A percentile compares a stretch with the other conserved stretches of the same genome.
These are phyloP conservation scores for Sorex fumeus DNA, from an alignment of 2,113 vertebrate species.

Conservation along the genomic window DNA sequence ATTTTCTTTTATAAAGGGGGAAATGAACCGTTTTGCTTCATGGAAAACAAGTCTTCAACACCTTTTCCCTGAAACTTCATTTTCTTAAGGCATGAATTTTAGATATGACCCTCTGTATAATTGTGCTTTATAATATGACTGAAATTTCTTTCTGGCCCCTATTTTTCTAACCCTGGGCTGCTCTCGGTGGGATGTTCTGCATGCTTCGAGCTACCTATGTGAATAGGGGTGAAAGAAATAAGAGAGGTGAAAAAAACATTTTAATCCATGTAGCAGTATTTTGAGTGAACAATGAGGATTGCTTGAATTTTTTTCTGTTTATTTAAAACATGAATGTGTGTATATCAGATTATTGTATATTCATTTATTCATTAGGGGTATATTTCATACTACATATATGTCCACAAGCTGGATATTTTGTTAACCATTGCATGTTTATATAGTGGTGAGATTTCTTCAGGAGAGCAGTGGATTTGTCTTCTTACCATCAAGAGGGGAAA, in stretches of 20 bases:
- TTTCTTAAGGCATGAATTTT: slow-evolving; percentile 6
- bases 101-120: slow-evolving; percentile 1
- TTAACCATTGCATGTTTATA: neutral
- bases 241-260: slow-evolving; percentile 15
- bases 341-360: slow-evolving; percentile 1
- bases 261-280: slow-evolving; percentile 8
- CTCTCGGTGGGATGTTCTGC: slow-evolving; percentile 20
- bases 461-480: neutral
- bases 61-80: slow-evolving; percentile 38
- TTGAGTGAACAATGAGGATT: slow-evolving; percentile 36
- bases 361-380: neutral
- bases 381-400: neutral
- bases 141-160: slow-evolving; percentile 24
- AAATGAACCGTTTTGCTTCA: slow-evolving; percentile 1
- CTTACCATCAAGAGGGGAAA: slow-evolving; percentile 5
- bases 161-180: slow-evolving; percentile 1
- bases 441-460: neutral
- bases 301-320: slow-evolving; percentile 49
- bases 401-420: slow-evolving; percentile 1
- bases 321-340: neutral
- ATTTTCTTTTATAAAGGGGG: slow-evolving; percentile 7
- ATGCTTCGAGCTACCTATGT: slow-evolving; percentile 34
- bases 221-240: slow-evolving; percentile 54
- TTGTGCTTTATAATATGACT: slow-evolving; percentile 35
- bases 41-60: slow-evolving; percentile 9